Percentiles rank a stretch among this genome's conserved stretches.
phyloP scores from a whole-genome alignment of 23 tunicate genomes.

The Pegea sp. region DNA sequence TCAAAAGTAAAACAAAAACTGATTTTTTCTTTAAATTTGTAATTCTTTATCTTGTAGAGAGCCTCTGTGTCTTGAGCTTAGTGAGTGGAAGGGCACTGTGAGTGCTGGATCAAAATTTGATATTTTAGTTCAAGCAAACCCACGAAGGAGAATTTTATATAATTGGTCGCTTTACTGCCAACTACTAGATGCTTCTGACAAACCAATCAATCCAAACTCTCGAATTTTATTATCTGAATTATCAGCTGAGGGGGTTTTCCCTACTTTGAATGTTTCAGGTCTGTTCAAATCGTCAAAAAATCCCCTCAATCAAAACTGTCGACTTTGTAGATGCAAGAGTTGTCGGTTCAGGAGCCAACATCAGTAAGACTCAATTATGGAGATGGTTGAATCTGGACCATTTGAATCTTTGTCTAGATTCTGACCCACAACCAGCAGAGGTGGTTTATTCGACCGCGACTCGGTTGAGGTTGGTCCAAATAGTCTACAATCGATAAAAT shows the following conservation, averaged over 20 bases:
- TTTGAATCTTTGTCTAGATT: constrained; percentile 51
- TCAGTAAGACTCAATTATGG: constrained; percentile 90
- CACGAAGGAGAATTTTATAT: constrained; percentile 34
- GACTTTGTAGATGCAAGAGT: constrained; percentile 36
- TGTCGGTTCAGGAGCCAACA: constrained; percentile 53
- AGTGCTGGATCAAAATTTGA: constrained; percentile 31
- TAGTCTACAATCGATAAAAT: too few relatives aligned
- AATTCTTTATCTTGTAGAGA: constrained; percentile 16
- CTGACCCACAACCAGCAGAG: constrained; percentile 60
- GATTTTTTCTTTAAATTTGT: neutral
- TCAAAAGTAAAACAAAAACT: constrained; percentile 45
- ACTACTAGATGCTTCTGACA: constrained; percentile 24
- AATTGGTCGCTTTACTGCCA: constrained; percentile 58
- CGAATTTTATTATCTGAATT: constrained; percentile 32
- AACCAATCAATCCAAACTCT: too few relatives aligned
- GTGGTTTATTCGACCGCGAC: constrained; percentile 36
- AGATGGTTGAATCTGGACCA: constrained; percentile 76
- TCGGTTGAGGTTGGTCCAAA: constrained; percentile 73
- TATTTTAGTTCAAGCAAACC: constrained; percentile 19
- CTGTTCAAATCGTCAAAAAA: neutral
- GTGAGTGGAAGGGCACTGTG: constrained; percentile 10
- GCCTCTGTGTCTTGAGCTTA: constrained; percentile 40
- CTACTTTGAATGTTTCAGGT: constrained; percentile 56
- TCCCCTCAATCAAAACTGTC: neutral
- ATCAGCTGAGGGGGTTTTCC: constrained; percentile 77